Percentiles rank a stretch among this genome's conserved stretches.
Conservation (phyloP, 2,888 invertebrate species). For the Andrena bucephala region DNA sequence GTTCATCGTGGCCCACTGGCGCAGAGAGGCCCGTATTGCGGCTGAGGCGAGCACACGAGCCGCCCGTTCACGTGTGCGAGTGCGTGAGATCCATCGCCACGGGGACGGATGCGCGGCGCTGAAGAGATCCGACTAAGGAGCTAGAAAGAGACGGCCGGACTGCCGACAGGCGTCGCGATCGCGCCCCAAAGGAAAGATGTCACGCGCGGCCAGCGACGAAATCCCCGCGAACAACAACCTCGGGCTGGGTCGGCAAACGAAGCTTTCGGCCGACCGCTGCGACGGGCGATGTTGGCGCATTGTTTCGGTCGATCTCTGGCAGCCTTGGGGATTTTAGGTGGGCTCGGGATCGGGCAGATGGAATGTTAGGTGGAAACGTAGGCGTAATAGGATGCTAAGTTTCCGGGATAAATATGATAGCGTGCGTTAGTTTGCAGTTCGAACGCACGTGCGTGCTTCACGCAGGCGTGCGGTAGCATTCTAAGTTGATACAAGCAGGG, state of each 20-base stretch:
- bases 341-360: too few species aligned
- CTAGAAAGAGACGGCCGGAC: not conserved
- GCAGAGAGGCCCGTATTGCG: constrained; percentile 50
- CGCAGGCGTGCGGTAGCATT: too few species aligned
- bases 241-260: not conserved
- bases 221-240: constrained; percentile 14
- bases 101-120: not conserved
- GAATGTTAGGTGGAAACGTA: not conserved
- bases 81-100: not conserved
- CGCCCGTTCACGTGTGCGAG: constrained; percentile 4
- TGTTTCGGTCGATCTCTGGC: not conserved
- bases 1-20: constrained; percentile 51
- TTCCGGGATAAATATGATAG: not conserved
- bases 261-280: not conserved
- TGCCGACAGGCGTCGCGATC: not conserved
- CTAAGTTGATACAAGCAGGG: too few species aligned
- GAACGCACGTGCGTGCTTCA: not conserved
- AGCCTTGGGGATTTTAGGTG: not conserved
- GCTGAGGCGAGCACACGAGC: constrained; percentile 27
- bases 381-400: not conserved
- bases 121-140: not conserved
- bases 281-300: not conserved
- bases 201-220: not conserved
- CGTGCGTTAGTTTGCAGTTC: not conserved
- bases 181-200: not conserved